Conservation (phyloP, 1,140 invertebrate species). For the Bathynomus jamesi region DNA sequence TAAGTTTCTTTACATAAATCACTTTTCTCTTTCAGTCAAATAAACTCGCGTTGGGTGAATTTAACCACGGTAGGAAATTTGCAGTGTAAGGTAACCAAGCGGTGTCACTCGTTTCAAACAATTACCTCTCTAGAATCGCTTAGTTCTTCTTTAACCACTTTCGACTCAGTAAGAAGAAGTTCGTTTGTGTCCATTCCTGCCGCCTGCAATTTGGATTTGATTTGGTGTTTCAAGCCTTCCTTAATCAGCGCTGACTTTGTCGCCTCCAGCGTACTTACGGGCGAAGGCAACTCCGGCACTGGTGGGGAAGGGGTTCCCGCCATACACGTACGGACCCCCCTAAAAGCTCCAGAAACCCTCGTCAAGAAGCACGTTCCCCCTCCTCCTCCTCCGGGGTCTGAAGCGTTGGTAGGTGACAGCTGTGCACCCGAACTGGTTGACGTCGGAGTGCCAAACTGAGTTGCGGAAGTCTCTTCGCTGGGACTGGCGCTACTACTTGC, state of each 20-base stretch:
- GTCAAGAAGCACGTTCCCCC: background rate
- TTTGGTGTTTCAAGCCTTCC: conserved; percentile 78
- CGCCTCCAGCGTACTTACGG: conserved; percentile 47
- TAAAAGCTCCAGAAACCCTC: background rate
- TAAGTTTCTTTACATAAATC: no score
- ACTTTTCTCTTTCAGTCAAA: no score
- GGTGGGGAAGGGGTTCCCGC: conserved; percentile 20
- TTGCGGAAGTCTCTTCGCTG: background rate
- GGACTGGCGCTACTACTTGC: background rate
- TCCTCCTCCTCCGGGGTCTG: background rate
- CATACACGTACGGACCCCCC: conserved; percentile 13
- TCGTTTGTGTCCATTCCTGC: conserved; percentile 42
- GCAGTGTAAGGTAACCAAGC: no score
- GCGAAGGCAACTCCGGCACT: conserved; percentile 28
- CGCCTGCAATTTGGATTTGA: conserved; percentile 69
- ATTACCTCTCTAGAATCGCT: conserved; percentile 10
- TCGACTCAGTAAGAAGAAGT: conserved; percentile 24
- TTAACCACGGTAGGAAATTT: no score
- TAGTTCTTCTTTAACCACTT: conserved; percentile 29
- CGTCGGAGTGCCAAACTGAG: background rate
- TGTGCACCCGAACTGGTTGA: background rate
- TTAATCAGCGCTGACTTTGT: conserved; percentile 86
- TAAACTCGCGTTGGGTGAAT: no score
- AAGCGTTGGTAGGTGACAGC: background rate
- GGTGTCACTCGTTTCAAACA: no score